Base-by-base conservation (phyloP, 2,113 vertebrate genomes). In the Silurus glanis region DNA sequence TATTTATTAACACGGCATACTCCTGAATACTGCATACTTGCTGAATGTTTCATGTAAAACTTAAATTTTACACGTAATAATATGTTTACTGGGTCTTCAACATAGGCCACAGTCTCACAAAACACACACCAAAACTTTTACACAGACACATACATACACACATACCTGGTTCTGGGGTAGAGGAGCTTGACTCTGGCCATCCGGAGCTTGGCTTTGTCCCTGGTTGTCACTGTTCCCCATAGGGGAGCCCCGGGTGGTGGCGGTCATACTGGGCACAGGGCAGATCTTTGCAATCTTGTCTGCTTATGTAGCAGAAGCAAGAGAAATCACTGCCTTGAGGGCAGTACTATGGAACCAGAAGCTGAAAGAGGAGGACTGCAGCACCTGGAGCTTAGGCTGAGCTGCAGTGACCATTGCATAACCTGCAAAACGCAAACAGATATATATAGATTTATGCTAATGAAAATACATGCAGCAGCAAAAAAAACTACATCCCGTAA, bases 281-380 rank as follows among this genome's bases (percentile, higher is more conserved):
- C 97, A 98, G 96, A 99, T 98, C 96, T 98, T 98, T 97, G 98
- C 97, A 98, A 98, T 98, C 97, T 98, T 98, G 97, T 98, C 97
- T 96, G 96, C 95, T 98, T 98, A 99, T 94, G 97, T 97, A 95
- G 97, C 95, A 94, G 95, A 96, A 92, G 95, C 94, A 91, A 96
- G 96, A 96, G 95, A 97, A 97, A 96, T 97, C 95, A 98, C 96
- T 97, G 96, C 97, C 96, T 96, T 92, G 96, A 97, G 95, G 97
- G 94, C 95, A 94, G 96, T 95, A 96, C 91, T 92, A 96, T 95
- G 95, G 94, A 97, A 96, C 95, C 96, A 94, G 95, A 95, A 95
- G 96, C 95, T 93, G 93, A 95, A 92, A 96, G 95, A 95, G 93
- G 95, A 96, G 96, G 95, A 97, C 95, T 95, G 95, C 94, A 97